Evolutionary conservation across 2,888 invertebrate genomes (phyloP).

Genomic region (Cheilosia urbana): DNA sequence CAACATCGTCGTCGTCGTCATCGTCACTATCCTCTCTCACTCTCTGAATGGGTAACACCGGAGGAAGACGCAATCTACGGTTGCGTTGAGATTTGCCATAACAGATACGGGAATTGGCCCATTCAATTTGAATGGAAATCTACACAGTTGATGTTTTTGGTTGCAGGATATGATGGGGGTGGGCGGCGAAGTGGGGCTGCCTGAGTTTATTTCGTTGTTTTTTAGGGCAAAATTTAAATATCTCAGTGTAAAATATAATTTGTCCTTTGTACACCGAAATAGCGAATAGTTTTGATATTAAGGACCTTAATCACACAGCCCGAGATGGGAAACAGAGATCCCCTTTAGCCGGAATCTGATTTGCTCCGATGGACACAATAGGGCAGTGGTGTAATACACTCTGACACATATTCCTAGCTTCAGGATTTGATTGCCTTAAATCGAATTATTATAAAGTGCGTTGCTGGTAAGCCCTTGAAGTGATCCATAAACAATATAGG

Average conservation of each 20-base stretch:
- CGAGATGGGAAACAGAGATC: slow-evolving; percentile 18
- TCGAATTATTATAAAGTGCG: slow-evolving; percentile 68
- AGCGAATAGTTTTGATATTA: slow-evolving; percentile 71
- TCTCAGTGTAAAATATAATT: slow-evolving; percentile 72
- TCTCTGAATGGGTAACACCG: slow-evolving; percentile 45
- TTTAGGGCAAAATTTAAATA: slow-evolving; percentile 72
- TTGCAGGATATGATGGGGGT: slow-evolving; percentile 47
- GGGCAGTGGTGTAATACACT: slow-evolving; percentile 33
- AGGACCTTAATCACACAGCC: slow-evolving; percentile 65
- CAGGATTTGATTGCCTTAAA: slow-evolving; percentile 69
- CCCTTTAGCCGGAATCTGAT: slow-evolving; percentile 40
- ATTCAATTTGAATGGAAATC: slow-evolving; percentile 76
- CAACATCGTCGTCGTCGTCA: slow-evolving; percentile 31
- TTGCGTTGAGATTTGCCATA: slow-evolving; percentile 75
- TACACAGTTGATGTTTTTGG: slow-evolving; percentile 66
- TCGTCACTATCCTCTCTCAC: slow-evolving; percentile 23
- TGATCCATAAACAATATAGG: slow-evolving; percentile 33
- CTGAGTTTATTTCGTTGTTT: slow-evolving; percentile 46
- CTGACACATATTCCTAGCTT: slow-evolving; percentile 60
- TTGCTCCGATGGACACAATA: slow-evolving; percentile 27
- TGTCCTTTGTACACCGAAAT: slow-evolving; percentile 63
- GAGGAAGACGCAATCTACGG: slow-evolving; percentile 72
- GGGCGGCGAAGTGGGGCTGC: not conserved
- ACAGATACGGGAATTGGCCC: slow-evolving; percentile 73
- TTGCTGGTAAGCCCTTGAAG: slow-evolving; percentile 43